Evolutionary conservation across 2,113 vertebrate species (phyloP), one percentile per base, ranked within the genome.

Genomic region (Actinemys pallida): DNA sequence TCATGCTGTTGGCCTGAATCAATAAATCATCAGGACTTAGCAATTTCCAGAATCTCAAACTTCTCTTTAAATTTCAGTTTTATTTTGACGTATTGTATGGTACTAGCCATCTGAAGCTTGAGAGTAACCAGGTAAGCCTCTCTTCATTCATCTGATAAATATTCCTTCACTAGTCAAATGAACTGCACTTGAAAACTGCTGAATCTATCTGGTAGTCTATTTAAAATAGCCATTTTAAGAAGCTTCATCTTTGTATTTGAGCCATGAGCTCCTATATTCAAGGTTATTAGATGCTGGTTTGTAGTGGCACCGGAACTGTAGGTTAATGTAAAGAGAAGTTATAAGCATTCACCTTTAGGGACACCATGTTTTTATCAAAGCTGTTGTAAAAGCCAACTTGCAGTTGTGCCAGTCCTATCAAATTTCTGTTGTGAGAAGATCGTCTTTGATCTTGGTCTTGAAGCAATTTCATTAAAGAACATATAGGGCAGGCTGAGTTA

Each of bases 391-490:
- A 76, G 65, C 56, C 85, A 29, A 27, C 20, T 54, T 42, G 56
- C 83, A 2, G 0, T 52, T 78, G 22, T 42, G 19, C 54, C 2
- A 42, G 8, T 1, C 50, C 56, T 39, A 53, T 7, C 56, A 59
- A 5, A 27, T 6, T 53, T 45, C 42, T 49, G 76, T 39, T 78
- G 11, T 45, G 25, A 5, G 86, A 3, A 80, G 79, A 53, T 49
- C 10, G 6, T 7, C 42, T 42, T 59, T 1, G 1, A 0, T 59
- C 2, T 4, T 17, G 76, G 24, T 6, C 75, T 53, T 75, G 6
- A 4, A 84, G 52, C 5, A 2, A 11, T 8, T 53, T 35, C 49
- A 0, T 0, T 0, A 3, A 19, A 59, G 20, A 27, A 17, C 65
- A 39, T 8, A 22, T 6, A 24, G 39, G 39, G 11, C 39, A 42